Evolutionary conservation across 2,888 invertebrate genomes (phyloP).

Genomic region (Leptura quadrifasciata): DNA sequence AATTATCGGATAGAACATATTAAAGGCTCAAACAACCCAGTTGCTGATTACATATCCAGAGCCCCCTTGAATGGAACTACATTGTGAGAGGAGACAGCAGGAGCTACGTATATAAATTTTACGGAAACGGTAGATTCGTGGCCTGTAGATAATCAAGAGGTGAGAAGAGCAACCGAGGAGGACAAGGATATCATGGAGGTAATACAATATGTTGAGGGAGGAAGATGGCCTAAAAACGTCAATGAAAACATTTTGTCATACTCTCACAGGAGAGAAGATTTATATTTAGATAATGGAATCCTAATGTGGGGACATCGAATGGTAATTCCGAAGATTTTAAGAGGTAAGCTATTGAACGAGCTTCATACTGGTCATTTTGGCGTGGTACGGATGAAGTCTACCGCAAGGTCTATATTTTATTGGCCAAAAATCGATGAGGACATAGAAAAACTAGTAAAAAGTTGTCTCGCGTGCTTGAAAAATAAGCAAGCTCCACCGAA

Average conservation of each 20-base stretch:
- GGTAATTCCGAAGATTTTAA: no score
- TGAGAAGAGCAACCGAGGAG: not conserved
- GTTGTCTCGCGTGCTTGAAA: no score
- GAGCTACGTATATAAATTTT: slow-evolving; percentile 18
- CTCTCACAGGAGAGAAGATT: not conserved
- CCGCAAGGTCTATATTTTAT: no score
- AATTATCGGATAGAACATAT: slow-evolving; percentile 44
- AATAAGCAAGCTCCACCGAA: no score
- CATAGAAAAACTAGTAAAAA: no score
- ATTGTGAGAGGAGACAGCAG: not conserved
- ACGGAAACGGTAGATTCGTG: slow-evolving; percentile 5
- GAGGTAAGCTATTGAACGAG: no score
- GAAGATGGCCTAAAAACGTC: slow-evolving; percentile 28
- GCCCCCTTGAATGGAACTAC: slow-evolving; percentile 7
- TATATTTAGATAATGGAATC: not conserved
- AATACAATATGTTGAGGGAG: not conserved
- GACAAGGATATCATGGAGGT: slow-evolving; percentile 12
- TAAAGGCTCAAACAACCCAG: slow-evolving; percentile 42
- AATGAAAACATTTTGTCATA: not conserved
- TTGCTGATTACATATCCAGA: slow-evolving; percentile 44
- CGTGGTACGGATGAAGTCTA: no score
- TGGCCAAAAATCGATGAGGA: no score
- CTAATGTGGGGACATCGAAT: no score
- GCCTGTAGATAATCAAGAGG: slow-evolving; percentile 18
- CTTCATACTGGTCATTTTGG: no score